Conservation (phyloP, 2,888 invertebrate genomes). For the Hirtodrosophila confusa region DNA sequence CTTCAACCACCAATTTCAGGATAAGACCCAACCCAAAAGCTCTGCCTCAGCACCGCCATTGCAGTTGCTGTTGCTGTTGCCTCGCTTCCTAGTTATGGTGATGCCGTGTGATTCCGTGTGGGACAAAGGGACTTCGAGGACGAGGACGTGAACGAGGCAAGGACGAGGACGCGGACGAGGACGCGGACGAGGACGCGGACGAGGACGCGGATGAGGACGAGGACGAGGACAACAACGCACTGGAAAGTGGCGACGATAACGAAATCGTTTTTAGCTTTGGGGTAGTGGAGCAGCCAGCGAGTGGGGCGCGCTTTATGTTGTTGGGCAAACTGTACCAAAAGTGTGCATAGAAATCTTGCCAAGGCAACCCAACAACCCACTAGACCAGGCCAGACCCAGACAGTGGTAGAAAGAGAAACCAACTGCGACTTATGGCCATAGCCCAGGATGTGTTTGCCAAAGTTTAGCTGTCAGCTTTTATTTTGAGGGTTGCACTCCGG, state of each 20-base stretch:
- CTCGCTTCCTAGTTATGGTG: slow-evolving; percentile 37
- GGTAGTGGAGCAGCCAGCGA: slow-evolving; percentile 61
- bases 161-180: neutral
- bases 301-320: slow-evolving; percentile 21
- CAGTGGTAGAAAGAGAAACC: slow-evolving; percentile 83
- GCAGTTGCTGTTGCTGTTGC: slow-evolving; percentile 19
- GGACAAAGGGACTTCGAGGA: slow-evolving; percentile 9
- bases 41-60: slow-evolving; percentile 21
- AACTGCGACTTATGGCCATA: slow-evolving; percentile 60
- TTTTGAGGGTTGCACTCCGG: slow-evolving; percentile 47
- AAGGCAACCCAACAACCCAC: slow-evolving; percentile 35
- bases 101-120: slow-evolving; percentile 30
- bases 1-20: slow-evolving; percentile 15
- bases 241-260: slow-evolving; percentile 53
- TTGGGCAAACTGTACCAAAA: slow-evolving; percentile 79
- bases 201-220: too few relatives aligned
- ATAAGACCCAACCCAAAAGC: slow-evolving; percentile 11
- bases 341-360: slow-evolving; percentile 48
- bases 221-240: slow-evolving; percentile 1
- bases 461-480: slow-evolving; percentile 39
- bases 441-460: slow-evolving; percentile 58
- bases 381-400: slow-evolving; percentile 65
- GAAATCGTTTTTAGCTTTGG: slow-evolving; percentile 57
- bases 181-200: slow-evolving; percentile 1
- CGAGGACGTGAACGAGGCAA: neutral